Evolutionary conservation across 2,797 vertebrate species (phyloP).

Genomic region (Varecia variegata): DNA sequence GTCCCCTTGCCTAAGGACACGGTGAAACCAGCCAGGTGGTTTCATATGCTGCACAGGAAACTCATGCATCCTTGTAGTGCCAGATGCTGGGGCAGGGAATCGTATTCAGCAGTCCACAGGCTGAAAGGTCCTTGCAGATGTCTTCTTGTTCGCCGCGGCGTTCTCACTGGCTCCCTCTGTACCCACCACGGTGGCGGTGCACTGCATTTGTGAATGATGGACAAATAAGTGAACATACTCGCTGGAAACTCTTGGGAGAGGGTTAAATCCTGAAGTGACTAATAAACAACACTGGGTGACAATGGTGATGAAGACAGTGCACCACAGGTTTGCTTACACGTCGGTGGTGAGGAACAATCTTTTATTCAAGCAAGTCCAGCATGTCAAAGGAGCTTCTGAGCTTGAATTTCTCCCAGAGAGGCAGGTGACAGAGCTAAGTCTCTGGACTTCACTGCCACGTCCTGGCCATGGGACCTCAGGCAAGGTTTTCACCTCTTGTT

Average conservation of each 20-base stretch:
- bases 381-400: not conserved
- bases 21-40: not conserved
- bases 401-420: not conserved
- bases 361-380: not conserved
- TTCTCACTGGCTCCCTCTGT: not conserved
- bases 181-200: rapidly evolving
- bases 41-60: not conserved
- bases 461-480: not conserved
- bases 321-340: not conserved
- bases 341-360: not conserved
- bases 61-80: not conserved
- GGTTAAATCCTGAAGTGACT: not conserved
- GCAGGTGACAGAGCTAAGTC: not conserved
- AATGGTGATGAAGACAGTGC: too few relatives aligned
- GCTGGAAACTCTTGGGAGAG: not conserved
- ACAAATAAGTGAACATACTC: not conserved
- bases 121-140: too few relatives aligned
- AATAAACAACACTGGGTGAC: too few relatives aligned
- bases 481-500: not conserved
- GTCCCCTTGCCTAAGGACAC: not conserved
- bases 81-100: not conserved
- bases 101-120: not conserved
- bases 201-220: not conserved
- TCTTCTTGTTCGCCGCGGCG: rapidly evolving
- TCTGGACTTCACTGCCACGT: too few relatives aligned